Evolutionary conservation across 1,140 invertebrate species (phyloP), one percentile per base, ranked within the genome.

Genomic region (Schlechtendalia chinensis): DNA sequence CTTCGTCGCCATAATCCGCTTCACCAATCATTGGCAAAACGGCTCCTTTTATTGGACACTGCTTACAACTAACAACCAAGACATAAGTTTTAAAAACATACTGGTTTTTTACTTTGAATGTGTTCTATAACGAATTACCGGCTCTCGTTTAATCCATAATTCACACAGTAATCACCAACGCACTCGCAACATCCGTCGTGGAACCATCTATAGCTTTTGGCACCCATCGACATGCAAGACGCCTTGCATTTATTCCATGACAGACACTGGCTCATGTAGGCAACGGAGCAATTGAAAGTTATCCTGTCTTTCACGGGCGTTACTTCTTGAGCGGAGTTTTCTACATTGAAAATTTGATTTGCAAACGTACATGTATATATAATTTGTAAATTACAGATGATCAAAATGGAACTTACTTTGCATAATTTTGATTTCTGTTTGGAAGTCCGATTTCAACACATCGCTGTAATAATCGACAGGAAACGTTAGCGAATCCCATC

Each of bases 181-280:
- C 96, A 98, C 85, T 98, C 93, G 86, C 96, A 98, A 84, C 96
- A 98, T 2, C 95, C 96, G 85, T 97, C 93, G 85, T 97, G 95
- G 86, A 98, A 98, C 94, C 94, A 96, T 85, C 96, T 89, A 85
- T 90, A 94, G 86, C 90, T 90, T 17, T 88, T 87, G 11, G 91
- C 90, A 32, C 92, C 92, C 89, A 92, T 93, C 1, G 93, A 93
- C 81, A 90, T 89, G 85, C 95, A 97, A 12, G 90, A 90, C 6
- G 87, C 88, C 83, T 90, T 91, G 85, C 95, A 98, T 85, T 96
- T 97, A 84, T 92, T 91, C 88, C 91, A 91, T 4, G 95, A 94
- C 87, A 93, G 93, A 85, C 96, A 98, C 84, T 96, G 91, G 27
- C 92, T 90, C 91, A 96, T 92, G 86, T 93, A 98, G 1, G 94